phyloP scores from a whole-genome alignment of 2,113 vertebrate genomes.

The Herpailurus yagouaroundi region DNA sequence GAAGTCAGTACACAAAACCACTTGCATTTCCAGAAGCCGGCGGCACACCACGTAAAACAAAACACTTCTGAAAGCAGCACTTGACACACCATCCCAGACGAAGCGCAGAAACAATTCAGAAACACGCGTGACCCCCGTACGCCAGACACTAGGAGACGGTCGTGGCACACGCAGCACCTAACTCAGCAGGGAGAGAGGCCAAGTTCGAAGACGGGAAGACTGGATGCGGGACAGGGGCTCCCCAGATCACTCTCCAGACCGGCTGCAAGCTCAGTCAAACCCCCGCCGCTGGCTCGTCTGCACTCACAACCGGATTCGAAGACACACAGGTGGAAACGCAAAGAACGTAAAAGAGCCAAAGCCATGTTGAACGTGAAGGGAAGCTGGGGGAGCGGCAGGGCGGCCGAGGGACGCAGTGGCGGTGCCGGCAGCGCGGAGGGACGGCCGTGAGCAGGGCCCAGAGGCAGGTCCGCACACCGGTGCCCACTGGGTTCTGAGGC shows the following conservation, averaged over 20 bases:
- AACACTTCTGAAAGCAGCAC: background rate
- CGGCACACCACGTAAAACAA: background rate
- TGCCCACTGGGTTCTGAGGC: rapidly evolving
- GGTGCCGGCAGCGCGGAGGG: rapidly evolving
- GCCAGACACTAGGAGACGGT: background rate
- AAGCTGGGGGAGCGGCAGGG: rapidly evolving
- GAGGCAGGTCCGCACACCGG: rapidly evolving
- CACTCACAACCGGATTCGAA: rapidly evolving
- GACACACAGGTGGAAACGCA: background rate
- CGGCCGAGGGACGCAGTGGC: rapidly evolving
- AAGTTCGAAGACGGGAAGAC: background rate
- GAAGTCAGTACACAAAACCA: background rate
- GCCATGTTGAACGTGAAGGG: background rate
- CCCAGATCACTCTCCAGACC: rapidly evolving
- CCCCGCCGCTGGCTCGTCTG: background rate
- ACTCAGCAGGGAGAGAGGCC: rapidly evolving
- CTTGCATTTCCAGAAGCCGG: rapidly evolving
- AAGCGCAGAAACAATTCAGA: background rate
- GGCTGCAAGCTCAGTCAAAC: rapidly evolving
- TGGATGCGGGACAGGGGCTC: rapidly evolving
- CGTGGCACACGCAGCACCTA: background rate
- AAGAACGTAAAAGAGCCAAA: background rate
- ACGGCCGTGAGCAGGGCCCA: no score
- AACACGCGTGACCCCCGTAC: background rate
- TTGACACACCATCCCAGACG: background rate